Conservation (phyloP, 2,797 vertebrate genomes). For the Loris lydekkerianus region DNA sequence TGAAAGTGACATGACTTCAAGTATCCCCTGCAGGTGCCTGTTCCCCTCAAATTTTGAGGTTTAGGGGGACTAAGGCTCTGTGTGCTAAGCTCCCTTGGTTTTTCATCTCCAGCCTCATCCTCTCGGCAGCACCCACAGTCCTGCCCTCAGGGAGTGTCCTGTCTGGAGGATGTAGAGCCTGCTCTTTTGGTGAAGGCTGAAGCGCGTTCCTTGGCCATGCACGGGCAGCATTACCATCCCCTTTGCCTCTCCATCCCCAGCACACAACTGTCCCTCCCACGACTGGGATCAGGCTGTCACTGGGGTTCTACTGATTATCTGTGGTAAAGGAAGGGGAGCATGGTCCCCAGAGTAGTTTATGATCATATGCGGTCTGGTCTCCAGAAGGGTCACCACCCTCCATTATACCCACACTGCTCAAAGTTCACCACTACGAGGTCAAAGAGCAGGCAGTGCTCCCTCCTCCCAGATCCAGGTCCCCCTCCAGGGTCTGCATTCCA, state of each 20-base stretch:
- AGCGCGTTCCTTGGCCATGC: no score
- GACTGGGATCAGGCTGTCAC: neutral
- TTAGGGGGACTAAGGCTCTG: neutral
- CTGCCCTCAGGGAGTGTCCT: fast-evolving
- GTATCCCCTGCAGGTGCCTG: neutral
- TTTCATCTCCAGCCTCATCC: neutral
- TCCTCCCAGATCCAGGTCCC: no score
- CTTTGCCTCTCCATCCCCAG: neutral
- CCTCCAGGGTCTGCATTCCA: neutral
- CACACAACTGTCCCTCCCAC: neutral
- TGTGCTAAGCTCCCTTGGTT: neutral
- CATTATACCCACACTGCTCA: neutral
- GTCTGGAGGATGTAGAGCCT: neutral
- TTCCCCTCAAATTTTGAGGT: no score
- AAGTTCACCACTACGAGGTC: no score
- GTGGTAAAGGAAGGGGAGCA: neutral
- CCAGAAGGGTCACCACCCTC: neutral
- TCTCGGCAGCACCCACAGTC: neutral
- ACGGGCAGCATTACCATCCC: neutral
- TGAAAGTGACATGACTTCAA: neutral
- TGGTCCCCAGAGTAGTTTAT: fast-evolving
- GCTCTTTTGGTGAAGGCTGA: neutral
- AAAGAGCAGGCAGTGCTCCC: neutral
- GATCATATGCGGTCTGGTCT: neutral
- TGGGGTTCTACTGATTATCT: neutral